Evolutionary conservation across 2,113 vertebrate genomes (phyloP).

Genomic region (Phrynocephalus versicolor): DNA sequence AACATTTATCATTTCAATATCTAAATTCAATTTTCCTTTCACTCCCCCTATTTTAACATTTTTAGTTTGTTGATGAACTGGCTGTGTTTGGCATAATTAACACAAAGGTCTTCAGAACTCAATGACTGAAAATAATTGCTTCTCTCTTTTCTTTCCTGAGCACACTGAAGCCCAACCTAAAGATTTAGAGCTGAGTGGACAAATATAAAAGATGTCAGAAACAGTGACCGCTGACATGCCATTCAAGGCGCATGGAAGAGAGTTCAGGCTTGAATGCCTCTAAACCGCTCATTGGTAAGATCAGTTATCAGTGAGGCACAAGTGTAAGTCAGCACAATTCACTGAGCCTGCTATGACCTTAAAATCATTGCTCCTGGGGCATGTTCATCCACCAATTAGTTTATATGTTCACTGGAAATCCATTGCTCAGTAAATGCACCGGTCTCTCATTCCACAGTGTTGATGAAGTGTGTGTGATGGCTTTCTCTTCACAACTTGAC

Average conservation of each 20-base stretch:
- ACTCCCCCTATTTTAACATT: conserved; percentile 65
- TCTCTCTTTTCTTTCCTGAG: conserved; percentile 89
- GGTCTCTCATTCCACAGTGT: conserved; percentile 84
- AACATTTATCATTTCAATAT: conserved; percentile 58
- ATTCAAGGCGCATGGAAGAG: conserved; percentile 86
- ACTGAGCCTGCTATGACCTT: conserved; percentile 90
- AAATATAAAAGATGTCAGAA: conserved; percentile 93
- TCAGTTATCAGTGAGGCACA: conserved; percentile 87
- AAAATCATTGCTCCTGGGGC: conserved; percentile 86
- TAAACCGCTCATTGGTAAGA: conserved; percentile 86
- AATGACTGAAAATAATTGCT: conserved; percentile 95
- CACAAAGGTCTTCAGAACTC: conserved; percentile 88
- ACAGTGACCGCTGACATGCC: conserved; percentile 86
- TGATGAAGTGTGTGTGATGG: conserved; percentile 87
- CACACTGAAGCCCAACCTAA: conserved; percentile 82
- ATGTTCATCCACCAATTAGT: conserved; percentile 87
- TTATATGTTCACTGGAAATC: conserved; percentile 79
- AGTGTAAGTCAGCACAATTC: conserved; percentile 87
- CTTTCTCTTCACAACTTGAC: conserved; percentile 83
- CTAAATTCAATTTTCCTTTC: conserved; percentile 61
- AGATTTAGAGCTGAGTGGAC: conserved; percentile 92
- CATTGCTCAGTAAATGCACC: conserved; percentile 78
- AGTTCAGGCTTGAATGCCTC: conserved; percentile 86
- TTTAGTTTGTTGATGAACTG: conserved; percentile 83
- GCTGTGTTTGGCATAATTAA: conserved; percentile 89